phyloP scores from a whole-genome alignment of 2,797 vertebrate genomes.

The Brotogeris chrysoptera region DNA sequence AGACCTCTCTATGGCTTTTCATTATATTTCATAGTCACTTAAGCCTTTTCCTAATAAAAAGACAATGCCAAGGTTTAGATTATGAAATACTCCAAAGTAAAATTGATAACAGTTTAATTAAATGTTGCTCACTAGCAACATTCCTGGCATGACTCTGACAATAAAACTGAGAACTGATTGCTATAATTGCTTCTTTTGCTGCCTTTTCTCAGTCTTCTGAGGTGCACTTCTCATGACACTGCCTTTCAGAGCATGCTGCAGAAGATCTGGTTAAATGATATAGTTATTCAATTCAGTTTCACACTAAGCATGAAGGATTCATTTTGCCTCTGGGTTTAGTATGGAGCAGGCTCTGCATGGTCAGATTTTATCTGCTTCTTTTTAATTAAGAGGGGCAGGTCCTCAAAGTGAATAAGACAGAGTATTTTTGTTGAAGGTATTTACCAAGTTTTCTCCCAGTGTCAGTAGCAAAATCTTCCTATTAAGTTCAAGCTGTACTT shows the following conservation, averaged over 20 bases:
- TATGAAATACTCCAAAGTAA: conserved; percentile 60
- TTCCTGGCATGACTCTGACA: conserved; percentile 10
- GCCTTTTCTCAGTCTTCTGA: neutral
- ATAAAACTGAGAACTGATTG: neutral
- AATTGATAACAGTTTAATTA: conserved; percentile 65
- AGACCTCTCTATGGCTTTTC: conserved; percentile 31
- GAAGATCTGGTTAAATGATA: neutral
- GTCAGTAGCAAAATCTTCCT: neutral
- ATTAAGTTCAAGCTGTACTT: neutral
- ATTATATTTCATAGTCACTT: conserved; percentile 47
- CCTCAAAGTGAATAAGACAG: neutral
- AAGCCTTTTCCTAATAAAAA: conserved; percentile 59
- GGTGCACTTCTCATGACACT: neutral
- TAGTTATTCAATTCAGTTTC: neutral
- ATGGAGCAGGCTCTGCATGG: neutral
- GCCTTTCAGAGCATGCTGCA: neutral
- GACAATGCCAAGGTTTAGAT: conserved; percentile 49
- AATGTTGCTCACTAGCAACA: conserved; percentile 32
- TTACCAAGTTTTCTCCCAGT: neutral
- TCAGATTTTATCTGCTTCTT: neutral
- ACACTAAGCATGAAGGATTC: neutral
- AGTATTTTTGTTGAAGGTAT: neutral
- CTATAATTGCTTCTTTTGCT: conserved; percentile 8
- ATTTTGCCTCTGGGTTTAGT: neutral
- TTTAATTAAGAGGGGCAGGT: neutral